Base-by-base conservation (phyloP, 2,113 vertebrate genomes). In the Eolophus roseicapilla region DNA sequence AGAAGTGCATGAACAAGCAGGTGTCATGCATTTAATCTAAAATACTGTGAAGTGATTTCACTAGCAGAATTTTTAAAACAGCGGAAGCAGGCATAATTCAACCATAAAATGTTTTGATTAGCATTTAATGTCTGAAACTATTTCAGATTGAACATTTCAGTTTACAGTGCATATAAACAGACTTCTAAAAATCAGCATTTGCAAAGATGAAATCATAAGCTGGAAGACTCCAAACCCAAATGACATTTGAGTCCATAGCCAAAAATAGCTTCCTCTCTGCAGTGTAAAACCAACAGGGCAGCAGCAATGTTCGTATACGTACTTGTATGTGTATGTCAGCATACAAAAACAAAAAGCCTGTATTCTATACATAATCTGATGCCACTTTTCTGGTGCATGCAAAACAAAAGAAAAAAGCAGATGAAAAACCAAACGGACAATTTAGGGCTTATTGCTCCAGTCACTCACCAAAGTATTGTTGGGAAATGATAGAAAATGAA, bases 121-220 rank as follows among this genome's bases (percentile, higher is more conserved):
- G 55, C 17, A n/a, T 86, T 78, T 91, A 92, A 78, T 75, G 52
- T 49, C 82, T 93, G 85, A 90, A 96, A 86, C 69, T 74, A 90
- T 94, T 95, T 86, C 47, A 81, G 76, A 78, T 9, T 20, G 78
- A 90, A 68, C 75, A 95, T 75, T 93, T 93, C 80, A 65, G 76
- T 82, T 96, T 94, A 88, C 57, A 92, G 64, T 43, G 59, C 50
- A 79, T 75, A 89, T 53, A 92, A 96, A 95, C 65, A 95, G 75
- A 88, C 60, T 93, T 91, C 83, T 37, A 69, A 90, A 94, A 95
- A 64, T 41, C 67, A 92, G 68, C 70, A 84, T 87, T 94, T 95
- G 69, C 43, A 71, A 78, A 90, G 87, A 90, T 93, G 59, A 95
- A 95, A 88, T 92, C 95, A 95, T 95, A 75, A 91, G 50, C 91